Evolutionary conservation across 2,797 vertebrate species (phyloP).

Genomic region (Danio choprae): DNA sequence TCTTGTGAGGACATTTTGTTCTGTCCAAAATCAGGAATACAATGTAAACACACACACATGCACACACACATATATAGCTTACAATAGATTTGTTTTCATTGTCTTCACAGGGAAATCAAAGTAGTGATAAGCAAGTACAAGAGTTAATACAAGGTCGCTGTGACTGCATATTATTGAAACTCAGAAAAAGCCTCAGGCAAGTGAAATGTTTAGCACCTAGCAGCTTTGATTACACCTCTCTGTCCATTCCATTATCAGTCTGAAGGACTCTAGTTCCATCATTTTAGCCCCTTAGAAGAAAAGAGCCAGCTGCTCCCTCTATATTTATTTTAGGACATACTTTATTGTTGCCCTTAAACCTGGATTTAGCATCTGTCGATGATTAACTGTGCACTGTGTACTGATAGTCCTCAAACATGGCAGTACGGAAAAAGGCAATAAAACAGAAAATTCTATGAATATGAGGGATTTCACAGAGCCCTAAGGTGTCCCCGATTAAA

Average conservation of each 20-base stretch:
- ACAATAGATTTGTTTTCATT: background rate
- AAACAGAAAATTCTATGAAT: constrained; percentile 42
- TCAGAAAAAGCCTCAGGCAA: constrained; percentile 10
- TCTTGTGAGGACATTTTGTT: too few relatives aligned
- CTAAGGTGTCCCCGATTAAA: constrained; percentile 46
- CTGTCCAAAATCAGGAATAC: too few relatives aligned
- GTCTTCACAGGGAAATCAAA: background rate
- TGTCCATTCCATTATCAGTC: constrained; percentile 15
- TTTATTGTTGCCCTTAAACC: constrained; percentile 71
- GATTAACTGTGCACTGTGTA: constrained; percentile 56
- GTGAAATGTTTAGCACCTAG: constrained; percentile 14
- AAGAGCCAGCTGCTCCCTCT: constrained; percentile 67
- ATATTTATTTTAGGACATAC: constrained; percentile 61
- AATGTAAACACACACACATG: too few relatives aligned
- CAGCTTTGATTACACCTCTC: constrained; percentile 31
- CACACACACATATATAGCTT: too few relatives aligned
- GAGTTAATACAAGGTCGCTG: background rate
- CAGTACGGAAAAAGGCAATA: constrained; percentile 34
- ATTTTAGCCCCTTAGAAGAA: constrained; percentile 53
- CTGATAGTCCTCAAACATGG: constrained; percentile 34
- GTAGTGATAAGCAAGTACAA: background rate
- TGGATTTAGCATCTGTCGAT: constrained; percentile 68
- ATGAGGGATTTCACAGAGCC: constrained; percentile 40
- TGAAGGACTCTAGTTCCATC: constrained; percentile 9
- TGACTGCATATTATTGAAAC: constrained; percentile 20